Base-by-base conservation (phyloP, 2,113 vertebrate genomes). In the Syngnathus scovelli region DNA sequence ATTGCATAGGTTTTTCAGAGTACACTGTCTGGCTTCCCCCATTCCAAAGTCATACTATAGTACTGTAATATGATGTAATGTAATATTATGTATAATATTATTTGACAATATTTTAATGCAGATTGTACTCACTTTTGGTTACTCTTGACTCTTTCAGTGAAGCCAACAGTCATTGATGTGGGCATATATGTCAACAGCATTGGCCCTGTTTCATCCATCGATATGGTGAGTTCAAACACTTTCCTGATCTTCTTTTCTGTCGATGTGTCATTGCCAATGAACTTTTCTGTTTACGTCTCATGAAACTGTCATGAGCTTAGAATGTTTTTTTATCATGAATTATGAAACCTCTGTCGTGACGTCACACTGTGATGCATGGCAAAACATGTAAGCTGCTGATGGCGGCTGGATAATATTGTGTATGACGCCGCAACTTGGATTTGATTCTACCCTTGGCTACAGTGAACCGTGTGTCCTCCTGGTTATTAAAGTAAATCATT, bases 131-230 rank as follows among this genome's bases (percentile, higher is more conserved):
- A 80, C 38, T 59, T n/a, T 27, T 44, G 46, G 16, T 64, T 46
- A 18, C 43, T 64, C 85, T 68, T 81, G 64, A 18, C 65, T 69
- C 81, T 86, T 87, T 73, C 94, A 96, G 95, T 93, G 86, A 94
- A 94, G 85, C 93, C 95, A 19, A 96, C 94, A 0, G 86, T 95
- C 64, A 93, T 96, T 66, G 93, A 96, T 64, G 94, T 95, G 79
- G 95, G 95, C 78, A 95, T 95, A 81, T 96, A 94, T 65, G 92
- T 96, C 79, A 96, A 96, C 90, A 96, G 95, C 90, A 96, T 96
- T 61, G 95, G 95, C 59, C 95, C 95, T 0, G 94, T 96, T 74
- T 96, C 95, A 19, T 96, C 95, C 70, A 96, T 96, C 82, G 95
- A 96, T 79, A 96, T 96, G 95, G 95, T 96, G 91, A 95, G 95